A percentile compares a stretch with the other conserved stretches of the same genome.
phyloP scores from a whole-genome alignment of 2,113 vertebrate genomes.

The Sinocyclocheilus anophthalmus region DNA sequence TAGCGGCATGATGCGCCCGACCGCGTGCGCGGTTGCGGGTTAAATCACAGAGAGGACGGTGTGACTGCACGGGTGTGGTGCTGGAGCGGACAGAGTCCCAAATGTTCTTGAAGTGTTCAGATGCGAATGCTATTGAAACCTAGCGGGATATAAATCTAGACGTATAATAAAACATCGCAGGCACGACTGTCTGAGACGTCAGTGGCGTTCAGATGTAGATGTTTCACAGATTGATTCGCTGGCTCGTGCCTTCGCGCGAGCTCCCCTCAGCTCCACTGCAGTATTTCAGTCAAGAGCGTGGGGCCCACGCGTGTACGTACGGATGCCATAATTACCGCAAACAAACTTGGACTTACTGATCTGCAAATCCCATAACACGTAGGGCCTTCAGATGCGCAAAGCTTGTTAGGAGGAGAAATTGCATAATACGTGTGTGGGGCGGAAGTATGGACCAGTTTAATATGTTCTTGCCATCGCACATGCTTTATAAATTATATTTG shows the following conservation, averaged over 20 bases:
- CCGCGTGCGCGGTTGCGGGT: conserved; percentile 30
- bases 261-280: conserved; percentile 71
- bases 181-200: conserved; percentile 16
- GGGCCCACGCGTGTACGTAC: conserved; percentile 58
- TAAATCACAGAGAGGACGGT: background rate
- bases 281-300: conserved; percentile 71
- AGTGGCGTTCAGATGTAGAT: conserved; percentile 10
- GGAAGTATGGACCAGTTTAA: background rate
- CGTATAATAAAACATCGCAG: background rate
- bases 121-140: background rate
- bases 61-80: conserved; percentile 51
- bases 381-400: background rate
- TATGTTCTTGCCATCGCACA: background rate
- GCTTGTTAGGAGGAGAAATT: background rate
- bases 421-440: background rate
- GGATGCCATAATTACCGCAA: conserved; percentile 23
- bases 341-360: background rate
- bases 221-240: conserved; percentile 33
- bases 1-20: background rate
- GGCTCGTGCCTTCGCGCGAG: conserved; percentile 41
- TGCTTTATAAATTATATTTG: background rate
- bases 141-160: background rate
- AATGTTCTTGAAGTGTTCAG: conserved; percentile 22
- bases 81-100: conserved; percentile 27
- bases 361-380: background rate